phyloP scores from a whole-genome alignment of 2,113 vertebrate genomes.

The Platysternon megacephalum region DNA sequence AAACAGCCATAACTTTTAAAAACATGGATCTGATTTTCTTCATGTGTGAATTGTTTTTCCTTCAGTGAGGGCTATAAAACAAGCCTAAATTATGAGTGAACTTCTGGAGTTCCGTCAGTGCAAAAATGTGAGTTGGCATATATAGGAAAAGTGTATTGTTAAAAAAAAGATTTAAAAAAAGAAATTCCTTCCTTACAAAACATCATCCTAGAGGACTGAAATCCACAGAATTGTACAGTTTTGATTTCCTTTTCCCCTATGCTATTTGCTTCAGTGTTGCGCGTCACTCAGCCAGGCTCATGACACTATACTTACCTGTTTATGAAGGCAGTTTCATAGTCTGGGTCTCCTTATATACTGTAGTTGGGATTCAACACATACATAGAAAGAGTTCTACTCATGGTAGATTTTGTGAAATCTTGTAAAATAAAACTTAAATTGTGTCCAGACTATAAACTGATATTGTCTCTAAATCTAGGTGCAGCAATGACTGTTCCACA shows the following conservation, averaged over 20 bases:
- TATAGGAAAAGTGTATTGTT: neutral
- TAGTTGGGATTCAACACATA: neutral
- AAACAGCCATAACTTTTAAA: neutral
- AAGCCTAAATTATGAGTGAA: neutral
- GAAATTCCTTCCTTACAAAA: neutral
- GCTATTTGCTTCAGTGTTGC: neutral
- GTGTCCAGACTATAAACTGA: neutral
- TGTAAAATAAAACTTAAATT: neutral
- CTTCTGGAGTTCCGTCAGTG: neutral
- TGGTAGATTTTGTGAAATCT: neutral
- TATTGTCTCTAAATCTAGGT: neutral
- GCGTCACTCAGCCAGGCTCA: neutral
- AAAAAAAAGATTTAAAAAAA: neutral
- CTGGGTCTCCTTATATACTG: neutral
- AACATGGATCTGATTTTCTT: rapidly evolving
- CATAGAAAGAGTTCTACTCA: neutral
- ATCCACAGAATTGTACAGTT: neutral
- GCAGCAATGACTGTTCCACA: neutral
- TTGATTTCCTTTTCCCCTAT: neutral
- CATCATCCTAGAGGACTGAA: neutral
- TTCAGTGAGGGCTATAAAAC: neutral
- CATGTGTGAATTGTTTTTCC: neutral
- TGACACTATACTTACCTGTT: neutral
- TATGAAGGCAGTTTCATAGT: neutral
- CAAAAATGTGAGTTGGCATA: neutral